Base-by-base conservation (phyloP, 2,797 vertebrate species). In the Bradypodion ventrale region DNA sequence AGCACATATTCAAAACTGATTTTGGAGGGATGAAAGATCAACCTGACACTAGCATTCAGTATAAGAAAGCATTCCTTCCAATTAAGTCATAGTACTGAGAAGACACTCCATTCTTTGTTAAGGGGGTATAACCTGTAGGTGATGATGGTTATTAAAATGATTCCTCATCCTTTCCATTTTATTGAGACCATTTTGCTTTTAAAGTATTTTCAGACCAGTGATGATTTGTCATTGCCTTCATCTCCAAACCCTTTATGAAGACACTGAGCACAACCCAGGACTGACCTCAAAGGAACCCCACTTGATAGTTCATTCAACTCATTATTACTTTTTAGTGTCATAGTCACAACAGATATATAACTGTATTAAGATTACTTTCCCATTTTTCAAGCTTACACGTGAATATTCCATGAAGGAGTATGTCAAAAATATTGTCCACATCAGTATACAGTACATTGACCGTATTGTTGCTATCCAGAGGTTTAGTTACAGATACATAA, bases 101-200 rank as follows among this genome's bases (percentile, higher is more conserved):
- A 29, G 35, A 46, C 37, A 29, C 40, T 42, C 69, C 23, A 59
- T 59, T 80, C 29, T 80, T 56, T 66, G 46, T 78, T 85, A 70
- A 83, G 65, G 42, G 65, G 40, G 69, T 46, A 70, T 78, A 56
- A 78, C 75, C 75, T 72, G 68, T 63, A 65, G 62, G 46, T 70
- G 23, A 63, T 6, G 15, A 59, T 59, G 49, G 46, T 85, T 80
- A 85, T 85, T 85, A 68, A 80, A 85, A 75, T 80, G 59, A 85
- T 80, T 59, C 70, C n/a, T 85, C 78, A 80, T 75, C 62, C 23
- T 80, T 29, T 12, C 78, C 23, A 85, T 32, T 80, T 75, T 80
- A 80, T 68, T 75, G 69, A 75, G 78, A 63, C 56, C 60, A 59
- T 75, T 85, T 66, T 75, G 37, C 12, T 77, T 52, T 77, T 83